Evolutionary conservation across 1,140 invertebrate species (phyloP).

Genomic region (Drosophila mayri): DNA sequence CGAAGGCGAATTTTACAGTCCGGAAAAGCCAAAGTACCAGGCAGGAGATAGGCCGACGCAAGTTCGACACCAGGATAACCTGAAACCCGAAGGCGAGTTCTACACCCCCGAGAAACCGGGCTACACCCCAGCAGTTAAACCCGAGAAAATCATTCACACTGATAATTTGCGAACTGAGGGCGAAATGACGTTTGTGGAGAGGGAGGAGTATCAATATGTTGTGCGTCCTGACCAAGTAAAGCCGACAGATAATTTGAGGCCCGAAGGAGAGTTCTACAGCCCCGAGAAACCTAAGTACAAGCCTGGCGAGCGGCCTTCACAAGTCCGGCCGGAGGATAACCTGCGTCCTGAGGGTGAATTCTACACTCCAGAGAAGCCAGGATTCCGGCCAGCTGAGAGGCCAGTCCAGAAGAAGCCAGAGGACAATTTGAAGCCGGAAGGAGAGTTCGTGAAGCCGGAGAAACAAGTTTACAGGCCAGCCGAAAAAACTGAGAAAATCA

Average conservation of each 20-base stretch:
- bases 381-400: conserved; percentile 69
- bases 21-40: conserved; percentile 68
- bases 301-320: conserved; percentile 86
- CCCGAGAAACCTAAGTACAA: conserved; percentile 64
- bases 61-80: conserved; percentile 86
- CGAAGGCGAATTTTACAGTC: conserved; percentile 87
- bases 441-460: conserved; percentile 83
- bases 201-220: conserved; percentile 85
- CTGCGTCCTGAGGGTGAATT: conserved; percentile 67
- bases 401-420: conserved; percentile 79
- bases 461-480: conserved; percentile 69
- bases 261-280: conserved; percentile 86
- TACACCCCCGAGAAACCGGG: conserved; percentile 86
- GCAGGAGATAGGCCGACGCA: conserved; percentile 77
- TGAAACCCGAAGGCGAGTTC: conserved; percentile 89
- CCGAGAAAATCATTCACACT: conserved; percentile 86
- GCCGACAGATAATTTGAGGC: conserved; percentile 88
- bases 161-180: conserved; percentile 88
- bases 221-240: conserved; percentile 87
- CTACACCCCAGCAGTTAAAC: conserved; percentile 87
- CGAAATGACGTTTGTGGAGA: conserved; percentile 86
- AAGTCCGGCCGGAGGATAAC: conserved; percentile 78
- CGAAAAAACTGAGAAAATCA: conserved; percentile 80
- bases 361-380: conserved; percentile 60
- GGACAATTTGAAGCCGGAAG: conserved; percentile 87